Evolutionary conservation across 1,140 invertebrate species (phyloP), one percentile per base, ranked within the genome.

Genomic region (Nixonia krombeini): DNA sequence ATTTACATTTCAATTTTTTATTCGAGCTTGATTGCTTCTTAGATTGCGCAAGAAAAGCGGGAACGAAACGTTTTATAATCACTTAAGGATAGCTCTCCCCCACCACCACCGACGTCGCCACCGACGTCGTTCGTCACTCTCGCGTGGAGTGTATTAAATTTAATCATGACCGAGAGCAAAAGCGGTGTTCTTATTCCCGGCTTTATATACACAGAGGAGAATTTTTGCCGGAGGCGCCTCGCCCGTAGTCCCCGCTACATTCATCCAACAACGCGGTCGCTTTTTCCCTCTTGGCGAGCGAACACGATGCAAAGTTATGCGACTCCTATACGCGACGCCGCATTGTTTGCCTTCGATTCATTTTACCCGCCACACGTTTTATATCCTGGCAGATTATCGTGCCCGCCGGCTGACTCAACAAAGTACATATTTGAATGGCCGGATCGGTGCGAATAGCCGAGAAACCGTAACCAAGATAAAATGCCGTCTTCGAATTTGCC

Each of bases 371-470:
- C n/a, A 31, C 46, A 50, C 50, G 63, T 59, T 62, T 58, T 47
- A 53, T 62, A 68, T 69, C 57, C 53, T 58, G 40, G 58, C 55
- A 50, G 66, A 64, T 63, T 69, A 69, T 69, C 66, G 53, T 63
- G 13, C 53, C 53, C 55, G 38, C 58, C 40, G 46, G 28, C 63
- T 59, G 55, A 64, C 63, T 69, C 59, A 63, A 69, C 59, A 69
- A 51, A 59, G 53, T 53, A 63, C 66, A 64, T 56, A 64, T 64
- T 59, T 59, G 50, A 64, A 58, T 55, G 55, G 45, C 42, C 55
- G n/a, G n/a, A n/a, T n/a, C n/a, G n/a, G 47, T 53, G 6, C 17
- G 35, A 2, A 44, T 18, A 68, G 61, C 61, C 56, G 46, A 61
- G 52, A 61, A 46, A 56, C 45, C 51, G 47, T 50, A 13, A 15